These are phyloP conservation scores for Ceratina calcarata DNA, from an alignment of 1,140 invertebrate species.

Conservation along the genomic window DNA sequence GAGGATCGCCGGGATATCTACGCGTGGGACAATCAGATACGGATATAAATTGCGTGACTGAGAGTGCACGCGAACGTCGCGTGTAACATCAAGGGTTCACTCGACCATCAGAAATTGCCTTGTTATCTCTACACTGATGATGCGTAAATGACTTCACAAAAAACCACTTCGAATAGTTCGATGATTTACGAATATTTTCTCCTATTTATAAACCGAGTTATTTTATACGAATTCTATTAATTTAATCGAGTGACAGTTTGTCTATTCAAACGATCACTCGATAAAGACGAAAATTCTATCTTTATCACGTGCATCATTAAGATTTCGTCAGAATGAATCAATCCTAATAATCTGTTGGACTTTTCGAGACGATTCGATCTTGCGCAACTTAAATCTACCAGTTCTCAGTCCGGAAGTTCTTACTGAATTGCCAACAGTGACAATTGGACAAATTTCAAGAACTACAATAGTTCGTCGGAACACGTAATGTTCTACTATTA, in stretches of 20 bases:
- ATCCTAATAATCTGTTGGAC: neutral
- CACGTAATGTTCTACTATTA: neutral
- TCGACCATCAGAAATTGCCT: neutral
- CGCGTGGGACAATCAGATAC: neutral
- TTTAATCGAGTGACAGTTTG: too few relatives aligned
- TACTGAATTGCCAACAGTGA: neutral
- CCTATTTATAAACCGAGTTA: too few relatives aligned
- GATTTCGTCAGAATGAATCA: too few relatives aligned
- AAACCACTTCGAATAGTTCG: neutral
- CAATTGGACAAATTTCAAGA: constrained; percentile 51
- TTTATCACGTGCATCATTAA: too few relatives aligned
- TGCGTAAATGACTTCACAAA: too few relatives aligned
- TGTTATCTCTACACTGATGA: neutral
- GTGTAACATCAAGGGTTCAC: too few relatives aligned
- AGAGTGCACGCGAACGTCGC: neutral
- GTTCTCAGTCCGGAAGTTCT: neutral
- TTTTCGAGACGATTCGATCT: constrained; percentile 11
- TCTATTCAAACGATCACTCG: too few relatives aligned
- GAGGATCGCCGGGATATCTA: too few relatives aligned
- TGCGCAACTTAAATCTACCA: constrained; percentile 8
- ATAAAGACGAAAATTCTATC: too few relatives aligned
- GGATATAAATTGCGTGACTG: neutral
- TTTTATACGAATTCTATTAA: too few relatives aligned
- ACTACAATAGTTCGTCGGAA: neutral
- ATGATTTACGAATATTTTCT: too few relatives aligned